phyloP scores from a whole-genome alignment of 2,797 vertebrate genomes.

The Tokudaia tokunoshimensis region DNA sequence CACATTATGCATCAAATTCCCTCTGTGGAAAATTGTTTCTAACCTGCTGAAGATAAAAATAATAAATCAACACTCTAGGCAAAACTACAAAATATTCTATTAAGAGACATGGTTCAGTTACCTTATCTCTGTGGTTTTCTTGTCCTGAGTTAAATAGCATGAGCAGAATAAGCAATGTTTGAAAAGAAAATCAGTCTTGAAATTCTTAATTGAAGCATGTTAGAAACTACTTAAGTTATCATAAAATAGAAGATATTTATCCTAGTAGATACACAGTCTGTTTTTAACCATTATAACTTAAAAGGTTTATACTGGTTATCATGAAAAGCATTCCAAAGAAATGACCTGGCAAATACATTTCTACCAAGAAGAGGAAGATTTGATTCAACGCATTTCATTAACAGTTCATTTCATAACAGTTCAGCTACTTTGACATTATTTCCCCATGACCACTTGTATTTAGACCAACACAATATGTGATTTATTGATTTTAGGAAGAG shows the following conservation, averaged over 20 bases:
- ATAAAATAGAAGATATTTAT: slow-evolving; percentile 41
- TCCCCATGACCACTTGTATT: background rate
- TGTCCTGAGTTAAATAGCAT: background rate
- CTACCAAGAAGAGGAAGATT: background rate
- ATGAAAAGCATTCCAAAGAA: background rate
- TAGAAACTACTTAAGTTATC: background rate
- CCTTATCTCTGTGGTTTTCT: background rate
- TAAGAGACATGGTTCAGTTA: background rate
- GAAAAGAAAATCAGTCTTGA: slow-evolving; percentile 7
- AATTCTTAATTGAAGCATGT: background rate
- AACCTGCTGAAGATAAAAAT: background rate
- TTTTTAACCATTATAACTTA: slow-evolving; percentile 47
- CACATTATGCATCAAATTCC: background rate
- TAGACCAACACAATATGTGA: slow-evolving; percentile 52
- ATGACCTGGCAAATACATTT: slow-evolving; percentile 41
- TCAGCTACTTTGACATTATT: slow-evolving; percentile 46
- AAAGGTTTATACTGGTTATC: slow-evolving; percentile 25
- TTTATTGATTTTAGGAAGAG: slow-evolving; percentile 46
- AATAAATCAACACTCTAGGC: background rate
- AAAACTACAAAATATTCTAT: background rate
- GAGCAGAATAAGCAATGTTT: background rate
- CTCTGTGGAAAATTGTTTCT: background rate
- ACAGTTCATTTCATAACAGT: slow-evolving; percentile 25
- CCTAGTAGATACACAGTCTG: background rate
- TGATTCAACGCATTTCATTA: slow-evolving; percentile 6